Evolutionary conservation across 2,113 vertebrate species (phyloP), one percentile per base, ranked within the genome.

Genomic region (Donacobius atricapilla): DNA sequence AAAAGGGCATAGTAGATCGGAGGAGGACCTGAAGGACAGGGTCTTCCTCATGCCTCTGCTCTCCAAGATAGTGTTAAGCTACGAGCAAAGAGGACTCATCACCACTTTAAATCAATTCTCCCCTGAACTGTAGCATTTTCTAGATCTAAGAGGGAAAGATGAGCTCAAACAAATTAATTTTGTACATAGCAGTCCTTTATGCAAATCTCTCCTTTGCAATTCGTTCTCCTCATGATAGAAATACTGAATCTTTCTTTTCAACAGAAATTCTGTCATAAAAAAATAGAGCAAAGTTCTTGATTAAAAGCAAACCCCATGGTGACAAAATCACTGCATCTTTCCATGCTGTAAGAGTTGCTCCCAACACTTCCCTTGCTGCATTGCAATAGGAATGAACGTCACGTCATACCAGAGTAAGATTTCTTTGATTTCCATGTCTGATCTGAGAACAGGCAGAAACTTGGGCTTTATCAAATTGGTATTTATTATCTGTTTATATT

Each of bases 401-500:
- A 22, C 0, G 0, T 53, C 22, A 13, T 11, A 35, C 35, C 31
- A 35, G 51, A 44, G 19, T 39, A 72, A 71, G 30, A n/a, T 60
- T 68, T 80, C 37, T 82, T 69, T 56, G 25, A 54, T 78, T 75
- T 75, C 25, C 7, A 8, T 40, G 40, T 64, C 53, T 58, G 20
- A 30, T 65, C 68, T 93, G 65, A 87, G 69, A 93, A 81, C 3
- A 42, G 47, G 20, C 60, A 71, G 45, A 94, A 96, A 63, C 64
- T 81, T 83, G 30, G 33, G 7, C 22, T 12, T 72, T 66, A 80
- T 89, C 61, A 40, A 51, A n/a, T 42, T 44, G 40, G 12, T 81
- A 37, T 89, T 81, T 91, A 78, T 68, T 86, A 78, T 47, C 51
- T 80, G 33, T n/a, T 73, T 69, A 31, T 45, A 66, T 51, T 56